Conservation (phyloP, 2,113 vertebrate genomes). For the Oryzias curvinotus region DNA sequence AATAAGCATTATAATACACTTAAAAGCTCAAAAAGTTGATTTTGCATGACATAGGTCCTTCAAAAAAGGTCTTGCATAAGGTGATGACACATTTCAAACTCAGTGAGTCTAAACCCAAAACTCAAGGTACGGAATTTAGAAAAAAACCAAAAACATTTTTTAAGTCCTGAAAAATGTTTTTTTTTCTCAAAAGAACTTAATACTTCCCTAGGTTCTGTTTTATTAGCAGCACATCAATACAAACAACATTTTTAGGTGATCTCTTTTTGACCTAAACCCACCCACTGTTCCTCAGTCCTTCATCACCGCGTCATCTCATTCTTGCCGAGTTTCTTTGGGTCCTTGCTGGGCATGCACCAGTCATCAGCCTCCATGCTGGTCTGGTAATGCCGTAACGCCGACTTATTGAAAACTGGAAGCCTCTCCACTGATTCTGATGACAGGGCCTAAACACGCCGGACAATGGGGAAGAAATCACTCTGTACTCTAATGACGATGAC, state of each 20-base stretch:
- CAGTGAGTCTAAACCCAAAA: too few relatives aligned
- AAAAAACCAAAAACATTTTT: too few relatives aligned
- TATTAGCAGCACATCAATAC: conserved; percentile 27
- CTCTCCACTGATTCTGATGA: conserved; percentile 94
- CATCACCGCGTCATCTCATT: conserved; percentile 72
- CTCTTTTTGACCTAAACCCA: not conserved
- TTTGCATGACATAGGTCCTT: too few relatives aligned
- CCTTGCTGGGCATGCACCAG: conserved; percentile 95
- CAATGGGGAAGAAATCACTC: conserved; percentile 11
- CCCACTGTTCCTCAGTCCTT: not conserved
- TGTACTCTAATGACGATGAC: not conserved
- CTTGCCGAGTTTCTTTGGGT: conserved; percentile 84
- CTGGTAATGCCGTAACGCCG: conserved; percentile 91
- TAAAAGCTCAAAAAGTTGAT: too few relatives aligned
- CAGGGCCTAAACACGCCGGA: conserved; percentile 79
- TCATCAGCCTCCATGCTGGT: conserved; percentile 87
- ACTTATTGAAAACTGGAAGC: conserved; percentile 97
- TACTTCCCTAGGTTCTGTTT: conserved; percentile 20
- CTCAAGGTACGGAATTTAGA: too few relatives aligned
- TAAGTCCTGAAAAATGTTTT: too few relatives aligned
- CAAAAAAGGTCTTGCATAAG: too few relatives aligned
- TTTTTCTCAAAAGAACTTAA: conserved; percentile 3
- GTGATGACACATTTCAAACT: too few relatives aligned
- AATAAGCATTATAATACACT: too few relatives aligned
- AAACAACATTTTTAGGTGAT: conserved; percentile 7